phyloP scores from a whole-genome alignment of 2,113 vertebrate species.

The Python bivittatus region DNA sequence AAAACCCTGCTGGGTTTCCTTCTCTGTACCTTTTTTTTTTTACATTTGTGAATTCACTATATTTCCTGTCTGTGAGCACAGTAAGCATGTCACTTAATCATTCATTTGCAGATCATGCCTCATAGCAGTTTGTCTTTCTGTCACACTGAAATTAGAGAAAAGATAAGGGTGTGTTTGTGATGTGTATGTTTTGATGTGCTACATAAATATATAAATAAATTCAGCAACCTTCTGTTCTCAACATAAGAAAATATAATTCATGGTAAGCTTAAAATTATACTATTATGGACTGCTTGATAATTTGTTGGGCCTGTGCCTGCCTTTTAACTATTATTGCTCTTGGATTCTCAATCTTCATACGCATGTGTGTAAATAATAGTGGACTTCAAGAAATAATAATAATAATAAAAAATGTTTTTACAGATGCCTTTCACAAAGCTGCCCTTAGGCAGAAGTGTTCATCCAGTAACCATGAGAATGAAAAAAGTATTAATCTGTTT shows the following conservation, averaged over 20 bases:
- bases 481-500: constrained; percentile 18
- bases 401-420: constrained; percentile 25
- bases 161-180: neutral
- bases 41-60: neutral
- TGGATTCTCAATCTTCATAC: neutral
- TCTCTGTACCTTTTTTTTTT: neutral
- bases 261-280: neutral
- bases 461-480: constrained; percentile 5
- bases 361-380: constrained; percentile 7
- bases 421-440: constrained; percentile 2
- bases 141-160: constrained; percentile 10
- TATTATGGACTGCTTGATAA: neutral
- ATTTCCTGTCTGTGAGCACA: constrained; percentile 8
- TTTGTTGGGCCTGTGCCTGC: neutral
- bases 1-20: constrained; percentile 25
- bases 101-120: neutral
- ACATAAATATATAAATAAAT: neutral
- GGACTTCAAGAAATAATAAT: constrained; percentile 21
- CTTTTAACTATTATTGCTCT: neutral
- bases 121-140: neutral
- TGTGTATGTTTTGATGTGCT: neutral
- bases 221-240: neutral
- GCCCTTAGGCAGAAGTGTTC: neutral
- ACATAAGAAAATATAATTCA: neutral
- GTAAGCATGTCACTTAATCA: neutral